Evolutionary conservation across 1,140 invertebrate genomes (phyloP), one percentile per base, ranked within the genome.

Genomic region (Diorhabda elongata): DNA sequence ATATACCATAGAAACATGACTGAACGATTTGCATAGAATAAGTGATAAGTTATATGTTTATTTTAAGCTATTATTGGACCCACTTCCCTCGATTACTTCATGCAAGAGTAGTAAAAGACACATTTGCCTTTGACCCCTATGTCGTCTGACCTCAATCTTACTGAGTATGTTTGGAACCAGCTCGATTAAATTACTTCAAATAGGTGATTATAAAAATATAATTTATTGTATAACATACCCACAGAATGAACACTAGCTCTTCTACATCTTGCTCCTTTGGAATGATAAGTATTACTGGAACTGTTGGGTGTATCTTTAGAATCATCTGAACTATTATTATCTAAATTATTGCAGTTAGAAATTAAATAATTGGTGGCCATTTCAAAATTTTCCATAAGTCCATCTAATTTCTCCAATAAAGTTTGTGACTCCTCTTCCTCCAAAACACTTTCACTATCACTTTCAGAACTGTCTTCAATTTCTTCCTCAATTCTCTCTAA

Each of bases 351-450:
- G 26, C 52, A 66, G 56, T 84, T 81, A 69, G 83, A 77, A 68
- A 91, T 85, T 44, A 90, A 74, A 67, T 84, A 82, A 80, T 92
- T 89, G 66, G 90, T 92, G 73, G 89, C 88, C 67, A 84, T 81
- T 69, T 86, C 86, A 76, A 92, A 90, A 74, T 88, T 87, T 60
- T 86, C 87, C 85, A 92, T 90, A 58, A 86, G 86, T 69, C 87
- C 85, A 64, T 90, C 87, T 2, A 92, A 79, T 73, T 73, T 86
- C 83, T 68, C 67, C 7, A 57, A 42, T 43, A 69, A 45, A 45
- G 44, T 68, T 44, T 64, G 42, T 52, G 44, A 56, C 60, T 73
- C 64, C 58, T 73, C 71, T 52, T 75, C 73, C 42, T 72, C 74
- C n/a, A 64, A 59, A 26, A 67, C 59, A 6, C 87, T 87, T 79